Percentiles rank a stretch among this genome's conserved stretches.
These are phyloP conservation scores for Myzus persicae DNA, from an alignment of 1,140 invertebrate genomes.

Conservation along the genomic window DNA sequence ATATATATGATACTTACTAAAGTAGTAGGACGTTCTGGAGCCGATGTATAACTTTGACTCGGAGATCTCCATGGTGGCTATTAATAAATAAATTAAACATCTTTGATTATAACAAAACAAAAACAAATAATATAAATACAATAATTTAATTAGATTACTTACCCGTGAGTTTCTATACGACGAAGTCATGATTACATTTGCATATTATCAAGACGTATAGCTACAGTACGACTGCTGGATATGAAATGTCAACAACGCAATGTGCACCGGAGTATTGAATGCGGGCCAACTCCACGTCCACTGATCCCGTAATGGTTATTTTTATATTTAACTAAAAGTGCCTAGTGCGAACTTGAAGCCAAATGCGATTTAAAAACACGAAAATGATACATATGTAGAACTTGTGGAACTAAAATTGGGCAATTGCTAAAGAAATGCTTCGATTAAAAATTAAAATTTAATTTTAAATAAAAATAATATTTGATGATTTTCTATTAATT, in stretches of 20 bases:
- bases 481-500: background rate
- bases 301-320: constrained; percentile 56
- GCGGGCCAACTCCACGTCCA: constrained; percentile 53
- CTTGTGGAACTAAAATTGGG: background rate
- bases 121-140: background rate
- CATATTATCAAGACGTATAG: constrained; percentile 42
- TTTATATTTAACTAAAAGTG: constrained; percentile 52
- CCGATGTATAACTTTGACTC: constrained; percentile 14
- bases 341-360: constrained; percentile 57
- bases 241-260: constrained; percentile 58
- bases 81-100: background rate
- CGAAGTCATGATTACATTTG: constrained; percentile 45
- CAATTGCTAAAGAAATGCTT: background rate
- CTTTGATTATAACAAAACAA: background rate
- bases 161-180: constrained; percentile 49
- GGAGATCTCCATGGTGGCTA: constrained; percentile 55
- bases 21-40: constrained; percentile 39
- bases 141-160: background rate
- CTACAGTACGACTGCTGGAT: constrained; percentile 50
- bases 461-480: background rate
- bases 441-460: background rate
- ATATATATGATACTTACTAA: background rate
- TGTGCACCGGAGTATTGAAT: constrained; percentile 58
- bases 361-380: constrained; percentile 52
- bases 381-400: constrained; percentile 13